Evolutionary conservation across 2,113 vertebrate genomes (phyloP).

Genomic region (Gallinago undulata): DNA sequence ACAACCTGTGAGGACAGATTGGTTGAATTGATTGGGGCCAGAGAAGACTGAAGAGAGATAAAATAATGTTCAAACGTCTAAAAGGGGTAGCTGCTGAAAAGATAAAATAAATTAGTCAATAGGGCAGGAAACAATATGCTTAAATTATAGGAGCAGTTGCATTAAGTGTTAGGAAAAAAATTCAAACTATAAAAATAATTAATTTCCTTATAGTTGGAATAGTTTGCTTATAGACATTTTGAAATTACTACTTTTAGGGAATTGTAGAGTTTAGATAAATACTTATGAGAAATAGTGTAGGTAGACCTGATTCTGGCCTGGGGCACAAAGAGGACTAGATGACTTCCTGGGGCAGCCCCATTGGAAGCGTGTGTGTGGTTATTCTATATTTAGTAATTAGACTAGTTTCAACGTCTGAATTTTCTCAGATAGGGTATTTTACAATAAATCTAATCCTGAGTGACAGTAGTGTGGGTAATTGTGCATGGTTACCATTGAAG

Average conservation of each 20-base stretch:
- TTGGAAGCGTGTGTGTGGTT: not conserved
- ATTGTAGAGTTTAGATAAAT: not conserved
- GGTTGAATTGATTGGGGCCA: not conserved
- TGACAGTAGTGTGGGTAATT: not conserved
- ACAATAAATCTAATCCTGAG: not conserved
- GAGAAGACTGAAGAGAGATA: not conserved
- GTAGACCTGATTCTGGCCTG: not conserved
- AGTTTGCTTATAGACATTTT: not conserved
- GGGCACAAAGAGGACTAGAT: not conserved
- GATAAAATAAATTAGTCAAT: not conserved
- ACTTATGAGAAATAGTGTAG: not conserved
- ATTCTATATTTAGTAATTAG: not conserved
- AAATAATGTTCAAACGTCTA: not conserved
- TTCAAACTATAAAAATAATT: not conserved
- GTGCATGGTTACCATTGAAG: conserved; percentile 2
- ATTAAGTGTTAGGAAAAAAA: not conserved
- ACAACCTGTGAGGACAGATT: not conserved
- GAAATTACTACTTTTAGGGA: not conserved
- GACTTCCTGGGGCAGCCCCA: not conserved
- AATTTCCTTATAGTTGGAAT: not conserved
- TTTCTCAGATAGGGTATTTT: not conserved
- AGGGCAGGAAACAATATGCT: not conserved
- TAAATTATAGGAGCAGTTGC: not conserved
- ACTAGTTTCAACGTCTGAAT: not conserved
- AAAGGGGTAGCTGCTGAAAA: not conserved